A percentile compares a stretch with the other conserved stretches of the same genome.
phyloP scores from a whole-genome alignment of 2,888 invertebrate genomes.

The Pelosia muscerda region DNA sequence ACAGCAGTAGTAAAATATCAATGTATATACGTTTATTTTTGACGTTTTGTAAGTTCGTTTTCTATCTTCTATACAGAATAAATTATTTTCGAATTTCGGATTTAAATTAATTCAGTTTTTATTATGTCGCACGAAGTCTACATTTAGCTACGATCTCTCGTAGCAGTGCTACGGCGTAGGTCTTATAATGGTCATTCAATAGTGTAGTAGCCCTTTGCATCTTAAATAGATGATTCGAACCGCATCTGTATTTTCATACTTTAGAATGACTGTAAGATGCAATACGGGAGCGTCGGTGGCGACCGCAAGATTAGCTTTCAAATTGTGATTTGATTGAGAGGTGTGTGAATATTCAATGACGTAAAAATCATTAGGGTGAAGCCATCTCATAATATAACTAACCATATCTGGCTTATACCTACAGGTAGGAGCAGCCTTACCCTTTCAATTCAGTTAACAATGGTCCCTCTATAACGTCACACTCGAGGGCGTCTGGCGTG shows the following conservation, averaged over 20 bases:
- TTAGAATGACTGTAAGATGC: no score
- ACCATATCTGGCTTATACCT: background rate
- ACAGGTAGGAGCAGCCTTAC: background rate
- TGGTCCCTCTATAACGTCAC: slow-evolving; percentile 14
- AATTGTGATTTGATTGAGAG: no score
- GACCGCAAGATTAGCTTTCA: no score
- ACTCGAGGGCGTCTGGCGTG: background rate
- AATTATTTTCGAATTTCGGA: no score
- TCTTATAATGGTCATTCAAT: background rate
- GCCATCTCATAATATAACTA: background rate
- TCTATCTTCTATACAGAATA: slow-evolving; percentile 16
- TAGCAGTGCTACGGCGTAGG: background rate
- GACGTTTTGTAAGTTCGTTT: no score
- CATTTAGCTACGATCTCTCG: background rate
- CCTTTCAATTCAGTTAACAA: slow-evolving; percentile 9
- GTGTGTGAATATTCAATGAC: no score
- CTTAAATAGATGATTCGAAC: no score
- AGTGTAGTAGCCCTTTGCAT: background rate
- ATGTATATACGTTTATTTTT: no score
- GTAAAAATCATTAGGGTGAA: no score
- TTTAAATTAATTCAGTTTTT: slow-evolving; percentile 2
- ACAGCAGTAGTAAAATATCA: no score
- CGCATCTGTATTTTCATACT: no score
- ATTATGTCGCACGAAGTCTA: background rate
- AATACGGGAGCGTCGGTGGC: no score